A percentile compares a stretch with the other conserved stretches of the same genome.
phyloP scores from a whole-genome alignment of 2,888 invertebrate species.

The Pristionchus exspectatus region DNA sequence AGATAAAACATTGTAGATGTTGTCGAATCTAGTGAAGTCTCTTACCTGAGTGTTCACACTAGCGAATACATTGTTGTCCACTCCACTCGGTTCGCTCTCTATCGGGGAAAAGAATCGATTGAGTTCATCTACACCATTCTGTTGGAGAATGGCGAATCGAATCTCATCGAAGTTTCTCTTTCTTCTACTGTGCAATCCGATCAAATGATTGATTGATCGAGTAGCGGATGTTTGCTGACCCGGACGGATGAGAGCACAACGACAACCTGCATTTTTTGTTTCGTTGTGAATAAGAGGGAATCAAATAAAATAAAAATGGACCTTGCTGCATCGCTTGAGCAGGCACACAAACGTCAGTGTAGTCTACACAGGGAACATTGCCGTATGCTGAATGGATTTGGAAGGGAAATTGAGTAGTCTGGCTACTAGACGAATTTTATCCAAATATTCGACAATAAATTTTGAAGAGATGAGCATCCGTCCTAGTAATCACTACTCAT shows the following conservation, averaged over 20 bases:
- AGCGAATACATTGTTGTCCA: neutral
- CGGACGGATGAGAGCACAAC: neutral
- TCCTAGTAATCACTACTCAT: too few species aligned
- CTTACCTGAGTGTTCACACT: neutral
- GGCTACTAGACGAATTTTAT: too few species aligned
- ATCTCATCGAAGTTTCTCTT: conserved; percentile 40
- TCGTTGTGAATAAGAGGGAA: neutral
- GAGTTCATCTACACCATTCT: conserved; percentile 49
- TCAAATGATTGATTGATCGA: neutral
- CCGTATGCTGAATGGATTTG: neutral
- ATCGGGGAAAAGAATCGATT: conserved; percentile 33
- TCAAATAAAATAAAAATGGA: neutral
- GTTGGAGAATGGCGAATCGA: conserved; percentile 33
- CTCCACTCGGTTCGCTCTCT: neutral
- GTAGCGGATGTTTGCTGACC: neutral
- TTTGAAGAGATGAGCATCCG: too few species aligned
- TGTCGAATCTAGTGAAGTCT: neutral
- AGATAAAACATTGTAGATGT: neutral
- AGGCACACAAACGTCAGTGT: neutral
- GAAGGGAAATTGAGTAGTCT: too few species aligned
- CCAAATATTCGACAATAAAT: too few species aligned
- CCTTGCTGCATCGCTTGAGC: neutral
- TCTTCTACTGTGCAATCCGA: neutral
- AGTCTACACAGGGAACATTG: neutral
- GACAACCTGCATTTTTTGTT: neutral